These are phyloP conservation scores for Hippolais icterina DNA, from an alignment of 2,113 vertebrate genomes.

Conservation along the genomic window DNA sequence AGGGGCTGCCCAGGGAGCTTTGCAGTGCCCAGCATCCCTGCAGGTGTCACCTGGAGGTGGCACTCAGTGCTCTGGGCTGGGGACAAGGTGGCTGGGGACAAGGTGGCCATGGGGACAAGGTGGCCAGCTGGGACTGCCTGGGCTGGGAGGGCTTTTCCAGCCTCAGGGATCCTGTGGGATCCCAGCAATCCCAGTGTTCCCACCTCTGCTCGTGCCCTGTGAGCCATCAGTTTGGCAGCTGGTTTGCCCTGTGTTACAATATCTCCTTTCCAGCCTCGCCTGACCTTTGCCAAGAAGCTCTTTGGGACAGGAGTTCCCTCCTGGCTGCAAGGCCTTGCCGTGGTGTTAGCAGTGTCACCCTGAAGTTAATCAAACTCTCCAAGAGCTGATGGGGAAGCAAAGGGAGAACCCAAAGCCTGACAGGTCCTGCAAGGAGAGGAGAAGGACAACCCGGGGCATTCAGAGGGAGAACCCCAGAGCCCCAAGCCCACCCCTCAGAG, in stretches of 20 bases:
- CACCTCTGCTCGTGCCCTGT: background rate
- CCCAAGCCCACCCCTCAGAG: fast-evolving
- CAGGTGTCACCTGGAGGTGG: background rate
- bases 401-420: background rate
- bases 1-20: background rate
- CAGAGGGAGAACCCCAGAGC: background rate
- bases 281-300: background rate
- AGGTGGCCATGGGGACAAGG: fast-evolving
- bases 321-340: fast-evolving
- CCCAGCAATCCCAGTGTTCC: background rate
- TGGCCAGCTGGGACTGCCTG: background rate
- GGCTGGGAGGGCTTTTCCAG: background rate
- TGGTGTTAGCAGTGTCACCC: background rate
- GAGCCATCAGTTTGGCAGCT: background rate
- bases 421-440: background rate
- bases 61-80: background rate
- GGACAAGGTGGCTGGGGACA: background rate
- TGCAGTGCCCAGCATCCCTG: background rate
- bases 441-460: fast-evolving
- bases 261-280: background rate
- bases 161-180: background rate
- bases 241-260: fast-evolving
- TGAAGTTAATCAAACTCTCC: background rate
- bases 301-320: background rate
- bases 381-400: background rate